These are phyloP conservation scores for Antitype chi DNA, from an alignment of 2,888 invertebrate species.

Conservation along the genomic window DNA sequence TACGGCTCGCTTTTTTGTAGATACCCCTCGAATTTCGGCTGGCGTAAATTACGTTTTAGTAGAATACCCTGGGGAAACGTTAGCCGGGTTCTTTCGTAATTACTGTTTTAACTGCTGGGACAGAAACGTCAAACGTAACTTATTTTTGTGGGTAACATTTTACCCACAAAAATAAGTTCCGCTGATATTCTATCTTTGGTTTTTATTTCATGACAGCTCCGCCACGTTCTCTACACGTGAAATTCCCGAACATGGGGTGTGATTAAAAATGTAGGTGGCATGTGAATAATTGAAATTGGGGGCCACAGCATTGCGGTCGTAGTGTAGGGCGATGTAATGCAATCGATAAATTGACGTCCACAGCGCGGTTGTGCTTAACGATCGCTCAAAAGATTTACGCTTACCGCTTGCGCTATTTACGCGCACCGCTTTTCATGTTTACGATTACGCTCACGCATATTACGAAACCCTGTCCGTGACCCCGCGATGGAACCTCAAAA, in stretches of 20 bases:
- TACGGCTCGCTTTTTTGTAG: slow-evolving; percentile 74
- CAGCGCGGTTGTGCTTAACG: slow-evolving; percentile 82
- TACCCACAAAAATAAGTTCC: too few relatives aligned
- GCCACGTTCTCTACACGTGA: slow-evolving; percentile 34
- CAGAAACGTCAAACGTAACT: slow-evolving; percentile 87
- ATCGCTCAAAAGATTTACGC: slow-evolving; percentile 81
- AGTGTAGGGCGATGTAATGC: slow-evolving; percentile 75
- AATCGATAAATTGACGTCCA: slow-evolving; percentile 84
- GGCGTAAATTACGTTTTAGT: slow-evolving; percentile 89
- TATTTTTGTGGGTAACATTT: slow-evolving; percentile 83
- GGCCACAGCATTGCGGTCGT: slow-evolving; percentile 71
- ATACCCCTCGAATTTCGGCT: slow-evolving; percentile 85
- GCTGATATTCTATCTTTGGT: slow-evolving; percentile 67
- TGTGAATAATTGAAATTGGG: slow-evolving; percentile 79
- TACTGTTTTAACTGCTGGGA: slow-evolving; percentile 89
- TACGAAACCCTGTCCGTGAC: slow-evolving; percentile 77
- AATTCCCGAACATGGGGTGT: slow-evolving; percentile 52
- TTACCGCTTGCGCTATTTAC: slow-evolving; percentile 78
- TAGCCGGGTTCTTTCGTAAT: slow-evolving; percentile 88
- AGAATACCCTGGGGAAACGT: slow-evolving; percentile 88
- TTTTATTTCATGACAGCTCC: slow-evolving; percentile 44
- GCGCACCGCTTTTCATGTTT: slow-evolving; percentile 80
- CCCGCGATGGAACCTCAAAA: slow-evolving; percentile 65
- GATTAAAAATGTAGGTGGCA: slow-evolving; percentile 72
- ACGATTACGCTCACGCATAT: slow-evolving; percentile 83